A percentile compares a stretch with the other conserved stretches of the same genome.
These are phyloP conservation scores for Caenorhabditis zanzibari DNA, from an alignment of 2,888 invertebrate species.

Conservation along the genomic window DNA sequence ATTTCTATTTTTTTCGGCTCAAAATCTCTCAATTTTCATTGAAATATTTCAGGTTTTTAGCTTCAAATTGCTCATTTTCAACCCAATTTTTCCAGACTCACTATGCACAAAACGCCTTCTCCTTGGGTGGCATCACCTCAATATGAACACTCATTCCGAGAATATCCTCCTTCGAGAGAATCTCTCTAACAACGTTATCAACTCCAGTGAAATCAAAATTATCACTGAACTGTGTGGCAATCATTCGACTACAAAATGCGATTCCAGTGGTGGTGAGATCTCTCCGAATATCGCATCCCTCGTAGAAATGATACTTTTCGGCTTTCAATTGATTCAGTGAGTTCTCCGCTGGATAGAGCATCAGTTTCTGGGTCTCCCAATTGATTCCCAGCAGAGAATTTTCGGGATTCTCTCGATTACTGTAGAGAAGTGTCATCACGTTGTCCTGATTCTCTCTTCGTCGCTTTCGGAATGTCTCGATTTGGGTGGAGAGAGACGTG, in stretches of 20 bases:
- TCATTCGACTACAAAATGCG: slow-evolving; percentile 75
- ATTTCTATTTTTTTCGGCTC: no score
- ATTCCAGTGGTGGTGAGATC: slow-evolving; percentile 77
- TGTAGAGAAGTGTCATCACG: slow-evolving; percentile 76
- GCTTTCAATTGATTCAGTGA: slow-evolving; percentile 62
- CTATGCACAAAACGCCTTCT: slow-evolving; percentile 68
- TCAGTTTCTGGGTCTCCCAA: slow-evolving; percentile 66
- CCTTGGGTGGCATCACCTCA: slow-evolving; percentile 71
- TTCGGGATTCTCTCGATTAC: slow-evolving; percentile 49
- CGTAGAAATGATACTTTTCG: slow-evolving; percentile 70
- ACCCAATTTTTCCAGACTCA: slow-evolving; percentile 39
- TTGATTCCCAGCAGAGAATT: slow-evolving; percentile 68
- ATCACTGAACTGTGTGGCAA: slow-evolving; percentile 78
- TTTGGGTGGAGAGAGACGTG: slow-evolving; percentile 65
- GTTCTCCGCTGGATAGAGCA: slow-evolving; percentile 69
- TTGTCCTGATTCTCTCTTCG: slow-evolving; percentile 73
- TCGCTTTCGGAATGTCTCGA: slow-evolving; percentile 71
- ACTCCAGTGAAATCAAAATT: slow-evolving; percentile 80
- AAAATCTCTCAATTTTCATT: no score
- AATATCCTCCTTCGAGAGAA: slow-evolving; percentile 80
- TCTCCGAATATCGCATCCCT: slow-evolving; percentile 72
- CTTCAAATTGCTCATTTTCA: no score
- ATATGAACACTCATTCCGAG: slow-evolving; percentile 77
- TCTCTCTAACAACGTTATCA: slow-evolving; percentile 79
- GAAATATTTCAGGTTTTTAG: no score